Evolutionary conservation across 1,140 invertebrate genomes (phyloP).

Genomic region (Bradynema listronoti): DNA sequence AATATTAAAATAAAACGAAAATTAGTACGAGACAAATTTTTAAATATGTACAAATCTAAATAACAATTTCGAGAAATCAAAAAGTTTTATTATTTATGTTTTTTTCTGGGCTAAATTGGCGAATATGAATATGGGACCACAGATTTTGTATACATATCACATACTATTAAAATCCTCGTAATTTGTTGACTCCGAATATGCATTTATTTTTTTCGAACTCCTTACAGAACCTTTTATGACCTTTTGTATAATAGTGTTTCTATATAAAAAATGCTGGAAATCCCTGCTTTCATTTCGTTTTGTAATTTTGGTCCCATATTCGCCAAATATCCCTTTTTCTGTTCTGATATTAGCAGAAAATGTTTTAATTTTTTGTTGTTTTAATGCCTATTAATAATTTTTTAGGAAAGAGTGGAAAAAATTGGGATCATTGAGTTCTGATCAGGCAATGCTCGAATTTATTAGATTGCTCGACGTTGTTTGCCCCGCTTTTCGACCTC

Average conservation of each 20-base stretch:
- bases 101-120: too few species aligned
- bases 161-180: too few species aligned
- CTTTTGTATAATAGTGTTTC: too few species aligned
- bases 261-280: too few species aligned
- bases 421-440: conserved; percentile 74
- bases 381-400: conserved; percentile 29
- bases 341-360: background rate
- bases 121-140: too few species aligned
- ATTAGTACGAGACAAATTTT: background rate
- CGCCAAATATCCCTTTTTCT: background rate
- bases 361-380: too few species aligned
- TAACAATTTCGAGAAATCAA: background rate
- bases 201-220: too few species aligned
- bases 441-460: conserved; percentile 83
- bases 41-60: background rate
- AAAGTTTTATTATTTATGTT: background rate
- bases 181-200: too few species aligned
- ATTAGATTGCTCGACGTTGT: conserved; percentile 73
- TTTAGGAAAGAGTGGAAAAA: conserved; percentile 79
- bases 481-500: conserved; percentile 81
- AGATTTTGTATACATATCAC: too few species aligned
- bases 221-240: too few species aligned
- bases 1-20: background rate
- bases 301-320: background rate
- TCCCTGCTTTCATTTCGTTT: too few species aligned